Base-by-base conservation (phyloP, 2,888 invertebrate genomes). In the Celastrina argiolus region DNA sequence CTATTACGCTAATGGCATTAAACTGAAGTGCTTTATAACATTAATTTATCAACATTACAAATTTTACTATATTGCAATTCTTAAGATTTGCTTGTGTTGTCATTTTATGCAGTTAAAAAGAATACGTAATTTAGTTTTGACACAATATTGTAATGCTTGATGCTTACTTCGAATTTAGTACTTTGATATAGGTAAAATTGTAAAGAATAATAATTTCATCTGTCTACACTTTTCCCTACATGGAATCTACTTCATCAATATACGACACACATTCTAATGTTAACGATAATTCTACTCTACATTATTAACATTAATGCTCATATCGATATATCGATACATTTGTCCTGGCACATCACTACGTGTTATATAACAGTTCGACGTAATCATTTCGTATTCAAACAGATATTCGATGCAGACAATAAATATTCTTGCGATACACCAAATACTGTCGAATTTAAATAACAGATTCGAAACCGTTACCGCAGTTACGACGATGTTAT, bases 331-430 rank as follows among this genome's bases (percentile, higher is more conserved):
- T 51, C 26, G 51, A 26, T 26, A 8, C 18, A 45, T 51, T 14
- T 18, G 22, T 28, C 16, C 1, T 8, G 6, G 39, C 22, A 61
- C 61, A 22, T 61, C 61, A 61, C 61, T 61, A 61, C 16, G 5
- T 28, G n/a, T 61, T 39, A 61, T 22, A 61, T 61, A 61, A 61
- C 36, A 22, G 34, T 61, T 61, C 61, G 18, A 39, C 61, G 61
- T 61, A 61, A 61, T 61, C 36, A 61, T 61, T 51, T 39, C 18
- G 14, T 39, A 61, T 61, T 61, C 61, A 61, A 39, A 61, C 36
- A 22, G 34, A 51, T 61, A 22, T 59, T 36, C 4, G 61, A 61
- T 61, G 61, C 59, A 34, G 59, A 59, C 59, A 36, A 59, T 34
- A 16, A n/a, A n/a, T 59, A 18, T 59, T 61, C 36, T 51, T 26